A percentile compares a stretch with the other conserved stretches of the same genome.
These are phyloP conservation scores for Aldrovandia affinis DNA, from an alignment of 2,797 vertebrate genomes.

Conservation along the genomic window DNA sequence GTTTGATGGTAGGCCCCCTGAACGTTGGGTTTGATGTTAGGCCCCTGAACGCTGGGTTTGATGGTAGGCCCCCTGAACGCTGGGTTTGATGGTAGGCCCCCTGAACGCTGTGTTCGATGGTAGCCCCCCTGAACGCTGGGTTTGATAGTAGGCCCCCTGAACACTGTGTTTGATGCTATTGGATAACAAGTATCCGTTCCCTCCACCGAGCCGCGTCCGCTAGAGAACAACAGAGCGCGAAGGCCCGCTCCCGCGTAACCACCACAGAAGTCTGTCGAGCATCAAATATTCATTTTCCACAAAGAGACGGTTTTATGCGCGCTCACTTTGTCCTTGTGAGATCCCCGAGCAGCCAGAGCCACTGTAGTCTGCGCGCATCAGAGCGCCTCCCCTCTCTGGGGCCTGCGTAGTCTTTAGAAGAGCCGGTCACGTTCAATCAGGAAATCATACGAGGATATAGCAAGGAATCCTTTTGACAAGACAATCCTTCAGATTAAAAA, in stretches of 20 bases:
- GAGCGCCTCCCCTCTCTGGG: conserved; percentile 67
- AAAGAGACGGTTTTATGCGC: conserved; percentile 68
- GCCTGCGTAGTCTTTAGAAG: conserved; percentile 66
- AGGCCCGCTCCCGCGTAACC: background rate
- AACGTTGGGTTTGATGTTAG: background rate
- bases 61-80: conserved; percentile 12
- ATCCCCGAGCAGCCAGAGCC: conserved; percentile 54
- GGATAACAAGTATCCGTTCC: background rate
- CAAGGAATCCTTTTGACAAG: conserved; percentile 58
- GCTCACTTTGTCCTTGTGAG: conserved; percentile 66
- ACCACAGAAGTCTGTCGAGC: conserved; percentile 50
- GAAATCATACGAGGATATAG: conserved; percentile 61
- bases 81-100: background rate
- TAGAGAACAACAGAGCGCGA: background rate
- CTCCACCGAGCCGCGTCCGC: background rate
- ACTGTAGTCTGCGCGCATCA: conserved; percentile 72
- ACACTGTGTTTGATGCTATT: background rate
- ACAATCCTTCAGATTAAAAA: conserved; percentile 64
- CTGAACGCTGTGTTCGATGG: background rate
- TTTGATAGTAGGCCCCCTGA: background rate
- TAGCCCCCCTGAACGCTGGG: background rate
- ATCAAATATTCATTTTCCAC: conserved; percentile 60
- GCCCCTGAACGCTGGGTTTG: too few relatives aligned
- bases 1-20: background rate
- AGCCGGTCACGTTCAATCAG: conserved; percentile 69